Evolutionary conservation across 2,113 vertebrate genomes (phyloP), one percentile per base, ranked within the genome.

Genomic region (Prolemur simus): DNA sequence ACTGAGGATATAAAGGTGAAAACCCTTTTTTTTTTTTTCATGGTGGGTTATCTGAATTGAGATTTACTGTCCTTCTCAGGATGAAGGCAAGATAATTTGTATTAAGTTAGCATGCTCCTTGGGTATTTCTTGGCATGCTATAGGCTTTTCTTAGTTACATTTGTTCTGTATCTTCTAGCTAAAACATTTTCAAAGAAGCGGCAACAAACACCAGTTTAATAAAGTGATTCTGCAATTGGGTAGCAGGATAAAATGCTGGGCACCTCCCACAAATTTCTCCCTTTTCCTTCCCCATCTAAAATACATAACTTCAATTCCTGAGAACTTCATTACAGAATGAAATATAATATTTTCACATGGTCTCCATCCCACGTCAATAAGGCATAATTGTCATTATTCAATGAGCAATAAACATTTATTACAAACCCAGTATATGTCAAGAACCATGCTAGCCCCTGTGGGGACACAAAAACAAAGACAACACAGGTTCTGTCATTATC

Each of bases 281-380:
- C 83, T 52, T 68, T 49, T 84, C 18, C 71, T 81, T 82, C 37
- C 80, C 71, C 78, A 86, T 49, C 37, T 77, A 66, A 96, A 92
- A 23, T 34, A 80, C 27, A 17, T 64, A 76, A 88, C 52, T 91
- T 82, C 76, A 76, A 89, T 52, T 60, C 58, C 49, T 60, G 21
- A 68, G n/a, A 88, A 83, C 54, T 81, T 95, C 73, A 68, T 82
- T 95, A 91, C 84, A 84, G 42, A 87, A 82, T 45, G 49, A 95
- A 91, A 91, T 52, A 54, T 11, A 45, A 34, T 23, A 68, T 27
- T 95, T 89, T 83, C 45, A 86, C 49, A 78, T 10, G 49, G 54
- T 80, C 20, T 66, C 64, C 81, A 83, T 45, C 52, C 21, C 37
- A 45, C 4, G 23, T 5, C 71, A 45, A 78, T 45, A 93, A 89